Conservation (phyloP, 2,888 invertebrate genomes). For the Chalcosyrphus nemorum region DNA sequence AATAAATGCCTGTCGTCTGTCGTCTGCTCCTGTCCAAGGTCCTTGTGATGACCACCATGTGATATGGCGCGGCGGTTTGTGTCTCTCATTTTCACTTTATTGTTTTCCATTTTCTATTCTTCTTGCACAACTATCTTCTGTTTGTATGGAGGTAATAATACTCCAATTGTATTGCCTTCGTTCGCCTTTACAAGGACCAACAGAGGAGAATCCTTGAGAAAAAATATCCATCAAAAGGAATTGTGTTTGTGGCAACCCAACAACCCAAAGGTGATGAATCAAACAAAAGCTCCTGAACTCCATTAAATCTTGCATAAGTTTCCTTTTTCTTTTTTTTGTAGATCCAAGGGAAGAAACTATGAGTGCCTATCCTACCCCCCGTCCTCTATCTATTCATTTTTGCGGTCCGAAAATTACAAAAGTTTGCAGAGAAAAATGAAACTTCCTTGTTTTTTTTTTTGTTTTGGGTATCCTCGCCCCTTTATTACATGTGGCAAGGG, state of each 20-base stretch:
- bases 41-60: neutral
- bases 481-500: neutral
- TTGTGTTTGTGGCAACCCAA: neutral
- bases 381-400: neutral
- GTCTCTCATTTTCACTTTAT: neutral
- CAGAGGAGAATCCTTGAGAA: conserved; percentile 15
- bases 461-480: neutral
- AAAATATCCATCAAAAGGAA: neutral
- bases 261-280: conserved; percentile 23
- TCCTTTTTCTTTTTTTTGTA: neutral
- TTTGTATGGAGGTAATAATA: neutral
- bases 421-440: neutral
- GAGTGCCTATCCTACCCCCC: too few relatives aligned
- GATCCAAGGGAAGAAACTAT: neutral
- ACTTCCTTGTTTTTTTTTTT: neutral
- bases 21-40: neutral
- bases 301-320: conserved; percentile 5
- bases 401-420: conserved; percentile 24
- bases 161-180: neutral
- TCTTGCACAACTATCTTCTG: neutral
- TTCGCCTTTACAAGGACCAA: neutral
- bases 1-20: neutral
- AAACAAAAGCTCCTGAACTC: neutral
- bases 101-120: neutral
- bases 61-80: neutral